Evolutionary conservation across 2,888 invertebrate species (phyloP).

Genomic region (Zhuqinia jingwanae): DNA sequence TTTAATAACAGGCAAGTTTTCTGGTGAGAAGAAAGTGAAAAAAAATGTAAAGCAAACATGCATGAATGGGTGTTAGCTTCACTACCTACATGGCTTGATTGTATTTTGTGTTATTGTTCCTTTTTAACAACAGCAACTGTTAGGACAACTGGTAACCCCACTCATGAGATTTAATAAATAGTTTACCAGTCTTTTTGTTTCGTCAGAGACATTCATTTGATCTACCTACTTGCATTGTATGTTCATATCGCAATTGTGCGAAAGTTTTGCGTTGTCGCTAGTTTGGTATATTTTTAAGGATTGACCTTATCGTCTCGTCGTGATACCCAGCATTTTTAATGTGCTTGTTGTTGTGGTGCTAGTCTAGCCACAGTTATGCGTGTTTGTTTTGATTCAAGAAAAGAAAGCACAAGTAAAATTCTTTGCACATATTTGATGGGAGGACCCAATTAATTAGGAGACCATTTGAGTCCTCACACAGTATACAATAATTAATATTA

Average conservation of each 20-base stretch:
- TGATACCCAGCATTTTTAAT: slow-evolving; percentile 33
- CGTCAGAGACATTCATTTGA: neutral
- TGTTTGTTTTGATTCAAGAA: slow-evolving; percentile 1
- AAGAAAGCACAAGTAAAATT: neutral
- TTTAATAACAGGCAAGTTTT: slow-evolving; percentile 67
- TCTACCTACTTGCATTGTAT: neutral
- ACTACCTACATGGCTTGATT: slow-evolving; percentile 38
- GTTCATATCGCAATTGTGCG: neutral
- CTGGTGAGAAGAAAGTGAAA: slow-evolving; percentile 69
- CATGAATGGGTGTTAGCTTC: slow-evolving; percentile 53
- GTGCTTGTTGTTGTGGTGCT: slow-evolving; percentile 2
- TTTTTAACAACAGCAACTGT: slow-evolving; percentile 21
- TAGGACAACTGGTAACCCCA: slow-evolving; percentile 35
- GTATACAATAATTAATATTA: no score
- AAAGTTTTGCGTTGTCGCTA: neutral
- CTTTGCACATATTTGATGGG: no score
- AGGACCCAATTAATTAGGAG: no score
- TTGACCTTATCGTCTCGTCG: neutral
- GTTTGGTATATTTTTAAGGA: slow-evolving; percentile 5
- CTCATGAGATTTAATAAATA: slow-evolving; percentile 19
- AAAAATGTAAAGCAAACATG: slow-evolving; percentile 39
- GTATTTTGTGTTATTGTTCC: neutral
- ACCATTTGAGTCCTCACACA: no score
- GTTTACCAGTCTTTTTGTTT: slow-evolving; percentile 18
- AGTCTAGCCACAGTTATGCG: neutral